Evolutionary conservation across 2,888 invertebrate species (phyloP).

Genomic region (Philaethria dido): DNA sequence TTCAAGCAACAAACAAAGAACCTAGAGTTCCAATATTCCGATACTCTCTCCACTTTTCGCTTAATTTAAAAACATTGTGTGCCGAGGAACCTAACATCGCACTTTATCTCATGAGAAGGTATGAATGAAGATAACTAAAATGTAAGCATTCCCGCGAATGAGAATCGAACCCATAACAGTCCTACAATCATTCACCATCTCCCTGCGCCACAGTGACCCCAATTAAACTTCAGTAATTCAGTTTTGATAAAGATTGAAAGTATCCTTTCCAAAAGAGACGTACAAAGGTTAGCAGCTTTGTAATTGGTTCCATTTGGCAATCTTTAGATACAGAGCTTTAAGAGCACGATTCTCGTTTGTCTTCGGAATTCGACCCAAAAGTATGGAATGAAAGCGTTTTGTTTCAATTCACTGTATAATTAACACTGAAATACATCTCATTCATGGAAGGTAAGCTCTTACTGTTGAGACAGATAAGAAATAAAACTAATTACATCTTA

Average conservation of each 20-base stretch:
- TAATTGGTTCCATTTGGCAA: not conserved
- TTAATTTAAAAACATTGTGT: not conserved
- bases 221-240: not conserved
- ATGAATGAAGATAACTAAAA: too few species aligned
- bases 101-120: too few species aligned
- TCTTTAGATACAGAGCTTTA: not conserved
- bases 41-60: not conserved
- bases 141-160: too few species aligned
- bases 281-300: not conserved
- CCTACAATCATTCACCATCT: too few species aligned
- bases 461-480: slow-evolving; percentile 8
- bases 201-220: not conserved
- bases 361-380: not conserved
- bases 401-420: slow-evolving; percentile 3
- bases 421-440: slow-evolving; percentile 5
- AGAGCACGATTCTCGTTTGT: not conserved
- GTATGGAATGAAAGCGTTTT: slow-evolving; percentile 1
- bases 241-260: not conserved
- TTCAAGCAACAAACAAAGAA: too few species aligned
- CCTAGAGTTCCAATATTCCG: too few species aligned
- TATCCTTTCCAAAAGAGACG: not conserved
- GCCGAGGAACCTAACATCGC: too few species aligned
- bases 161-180: too few species aligned
- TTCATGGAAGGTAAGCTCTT: slow-evolving; percentile 9
- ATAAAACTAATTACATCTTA: slow-evolving; percentile 10